Conservation (phyloP, 2,113 vertebrate genomes). For the Takifugu flavidus region DNA sequence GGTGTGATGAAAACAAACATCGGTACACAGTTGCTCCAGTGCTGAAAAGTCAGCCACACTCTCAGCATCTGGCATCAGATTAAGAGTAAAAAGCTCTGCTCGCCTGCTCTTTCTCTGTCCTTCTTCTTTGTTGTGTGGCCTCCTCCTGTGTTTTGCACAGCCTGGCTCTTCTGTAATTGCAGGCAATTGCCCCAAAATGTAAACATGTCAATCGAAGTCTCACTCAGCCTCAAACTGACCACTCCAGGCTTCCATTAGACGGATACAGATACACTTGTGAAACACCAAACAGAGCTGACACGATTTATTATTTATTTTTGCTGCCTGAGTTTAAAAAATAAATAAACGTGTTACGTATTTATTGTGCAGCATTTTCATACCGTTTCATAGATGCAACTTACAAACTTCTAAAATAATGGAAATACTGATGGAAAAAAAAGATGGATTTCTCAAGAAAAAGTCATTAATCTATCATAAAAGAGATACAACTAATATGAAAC, state of each 20-base stretch:
- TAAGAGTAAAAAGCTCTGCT: slow-evolving; percentile 32
- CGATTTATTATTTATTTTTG: neutral
- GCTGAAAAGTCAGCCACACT: neutral
- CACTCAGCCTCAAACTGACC: slow-evolving; percentile 10
- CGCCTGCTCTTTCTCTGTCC: neutral
- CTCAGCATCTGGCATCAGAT: slow-evolving; percentile 19
- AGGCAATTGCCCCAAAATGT: slow-evolving; percentile 47
- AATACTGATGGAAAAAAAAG: neutral
- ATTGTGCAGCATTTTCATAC: no score
- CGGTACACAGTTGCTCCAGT: slow-evolving; percentile 12
- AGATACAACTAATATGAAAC: neutral
- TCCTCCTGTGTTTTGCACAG: slow-evolving; percentile 34
- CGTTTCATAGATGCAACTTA: neutral
- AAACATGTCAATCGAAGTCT: slow-evolving; percentile 52
- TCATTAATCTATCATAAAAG: no score
- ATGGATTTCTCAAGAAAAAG: no score
- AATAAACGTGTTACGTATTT: no score
- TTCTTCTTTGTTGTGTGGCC: slow-evolving; percentile 28
- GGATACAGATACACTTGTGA: slow-evolving; percentile 15
- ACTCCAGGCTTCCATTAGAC: slow-evolving; percentile 50
- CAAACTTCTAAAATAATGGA: neutral
- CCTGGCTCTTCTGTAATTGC: slow-evolving; percentile 50
- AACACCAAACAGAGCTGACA: neutral
- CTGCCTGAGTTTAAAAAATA: neutral
- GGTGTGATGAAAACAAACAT: slow-evolving; percentile 63